phyloP scores from a whole-genome alignment of 2,888 invertebrate genomes.

The Slavum lentiscoides region DNA sequence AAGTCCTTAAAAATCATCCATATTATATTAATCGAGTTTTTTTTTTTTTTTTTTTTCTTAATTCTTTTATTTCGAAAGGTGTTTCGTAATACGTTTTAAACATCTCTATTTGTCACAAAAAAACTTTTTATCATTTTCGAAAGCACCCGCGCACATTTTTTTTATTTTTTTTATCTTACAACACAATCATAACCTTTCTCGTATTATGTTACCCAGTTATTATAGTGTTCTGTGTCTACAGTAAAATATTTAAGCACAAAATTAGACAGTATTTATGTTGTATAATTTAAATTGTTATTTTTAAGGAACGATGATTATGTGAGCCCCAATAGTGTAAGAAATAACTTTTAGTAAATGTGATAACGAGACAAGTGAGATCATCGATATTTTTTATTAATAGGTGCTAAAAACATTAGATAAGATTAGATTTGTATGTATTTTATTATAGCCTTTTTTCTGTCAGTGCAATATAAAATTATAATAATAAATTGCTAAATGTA shows the following conservation, averaged over 20 bases:
- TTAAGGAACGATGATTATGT: constrained; percentile 1
- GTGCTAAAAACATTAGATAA: constrained; percentile 41
- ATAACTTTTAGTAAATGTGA: constrained; percentile 49
- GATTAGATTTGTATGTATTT: constrained; percentile 45
- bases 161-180: constrained; percentile 14
- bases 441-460: constrained; percentile 40
- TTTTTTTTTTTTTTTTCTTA: constrained; percentile 18
- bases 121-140: constrained; percentile 6
- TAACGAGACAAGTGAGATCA: constrained; percentile 50
- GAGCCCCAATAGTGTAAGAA: constrained; percentile 38
- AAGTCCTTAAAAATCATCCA: constrained; percentile 16
- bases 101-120: constrained; percentile 22
- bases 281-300: constrained; percentile 22
- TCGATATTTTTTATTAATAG: constrained; percentile 49
- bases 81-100: neutral
- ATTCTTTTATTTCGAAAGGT: constrained; percentile 14
- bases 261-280: constrained; percentile 28
- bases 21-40: constrained; percentile 6
- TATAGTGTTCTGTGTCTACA: neutral
- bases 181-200: constrained; percentile 28
- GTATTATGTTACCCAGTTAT: constrained; percentile 32
- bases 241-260: neutral
- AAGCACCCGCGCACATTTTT: constrained; percentile 21
- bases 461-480: constrained; percentile 35
- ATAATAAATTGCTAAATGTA: constrained; percentile 27